Conservation (phyloP, 2,888 invertebrate genomes). For the Junonia oenone region DNA sequence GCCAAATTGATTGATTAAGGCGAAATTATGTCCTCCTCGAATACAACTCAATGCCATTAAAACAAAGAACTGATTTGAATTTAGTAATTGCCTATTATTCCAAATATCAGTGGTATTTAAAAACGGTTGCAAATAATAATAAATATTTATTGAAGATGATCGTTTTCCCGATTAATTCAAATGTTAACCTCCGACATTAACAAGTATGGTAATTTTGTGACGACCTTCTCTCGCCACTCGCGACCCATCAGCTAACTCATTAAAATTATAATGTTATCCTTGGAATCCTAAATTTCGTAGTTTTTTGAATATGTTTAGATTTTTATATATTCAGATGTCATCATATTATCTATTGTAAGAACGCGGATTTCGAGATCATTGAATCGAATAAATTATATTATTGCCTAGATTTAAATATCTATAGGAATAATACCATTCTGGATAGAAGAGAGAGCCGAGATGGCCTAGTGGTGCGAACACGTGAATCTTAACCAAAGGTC, state of each 20-base stretch:
- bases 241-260: constrained; percentile 34
- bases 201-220: constrained; percentile 26
- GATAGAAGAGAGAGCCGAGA: too few relatives aligned
- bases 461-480: too few relatives aligned
- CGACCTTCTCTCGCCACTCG: constrained; percentile 25
- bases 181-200: constrained; percentile 18
- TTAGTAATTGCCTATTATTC: background rate
- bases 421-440: too few relatives aligned
- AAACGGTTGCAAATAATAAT: background rate
- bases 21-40: too few relatives aligned
- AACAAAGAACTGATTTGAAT: background rate
- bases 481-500: too few relatives aligned
- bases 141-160: constrained; percentile 2
- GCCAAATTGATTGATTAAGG: too few relatives aligned
- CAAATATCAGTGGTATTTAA: background rate
- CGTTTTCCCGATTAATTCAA: background rate
- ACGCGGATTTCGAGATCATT: too few relatives aligned
- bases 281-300: constrained; percentile 42
- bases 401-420: too few relatives aligned
- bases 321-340: background rate
- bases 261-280: constrained; percentile 46
- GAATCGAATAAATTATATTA: too few relatives aligned
- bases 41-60: too few relatives aligned
- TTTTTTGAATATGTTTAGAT: constrained; percentile 16
- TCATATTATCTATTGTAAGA: background rate